These are phyloP conservation scores for Microcebus ravelobensis DNA, from an alignment of 2,113 vertebrate genomes.

Conservation along the genomic window DNA sequence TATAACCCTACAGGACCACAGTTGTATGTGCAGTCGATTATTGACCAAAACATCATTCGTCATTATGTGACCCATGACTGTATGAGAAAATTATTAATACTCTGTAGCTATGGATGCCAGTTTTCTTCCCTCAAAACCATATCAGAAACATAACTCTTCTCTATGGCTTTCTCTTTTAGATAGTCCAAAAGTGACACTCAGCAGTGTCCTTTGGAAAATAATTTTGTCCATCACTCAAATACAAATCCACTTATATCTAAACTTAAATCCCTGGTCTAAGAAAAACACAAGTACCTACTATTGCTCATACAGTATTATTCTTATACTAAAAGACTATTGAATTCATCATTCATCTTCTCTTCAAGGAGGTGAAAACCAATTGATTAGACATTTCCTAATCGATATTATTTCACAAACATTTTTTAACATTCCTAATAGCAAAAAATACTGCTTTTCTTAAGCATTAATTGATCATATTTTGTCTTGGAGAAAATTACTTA, in stretches of 20 bases:
- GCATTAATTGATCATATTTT: neutral
- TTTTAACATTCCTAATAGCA: neutral
- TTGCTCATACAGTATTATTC: neutral
- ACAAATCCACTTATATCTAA: constrained; percentile 5
- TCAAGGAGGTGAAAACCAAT: neutral
- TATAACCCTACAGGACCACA: too few relatives aligned
- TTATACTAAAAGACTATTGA: neutral
- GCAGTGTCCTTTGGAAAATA: neutral
- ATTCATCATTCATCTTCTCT: constrained; percentile 1
- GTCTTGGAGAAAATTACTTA: neutral
- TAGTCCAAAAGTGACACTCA: neutral
- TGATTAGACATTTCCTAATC: neutral
- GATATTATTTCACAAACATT: neutral
- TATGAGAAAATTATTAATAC: neutral
- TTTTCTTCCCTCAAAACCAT: constrained; percentile 40
- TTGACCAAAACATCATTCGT: too few relatives aligned
- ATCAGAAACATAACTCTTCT: neutral
- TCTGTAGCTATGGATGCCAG: neutral
- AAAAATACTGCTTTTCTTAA: neutral
- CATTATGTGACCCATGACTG: too few relatives aligned
- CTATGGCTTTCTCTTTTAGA: neutral
- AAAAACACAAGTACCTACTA: neutral
- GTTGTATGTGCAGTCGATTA: too few relatives aligned
- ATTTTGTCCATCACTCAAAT: neutral
- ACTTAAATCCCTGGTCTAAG: neutral